phyloP scores from a whole-genome alignment of 2,113 vertebrate genomes.

The Indicator maculatus region DNA sequence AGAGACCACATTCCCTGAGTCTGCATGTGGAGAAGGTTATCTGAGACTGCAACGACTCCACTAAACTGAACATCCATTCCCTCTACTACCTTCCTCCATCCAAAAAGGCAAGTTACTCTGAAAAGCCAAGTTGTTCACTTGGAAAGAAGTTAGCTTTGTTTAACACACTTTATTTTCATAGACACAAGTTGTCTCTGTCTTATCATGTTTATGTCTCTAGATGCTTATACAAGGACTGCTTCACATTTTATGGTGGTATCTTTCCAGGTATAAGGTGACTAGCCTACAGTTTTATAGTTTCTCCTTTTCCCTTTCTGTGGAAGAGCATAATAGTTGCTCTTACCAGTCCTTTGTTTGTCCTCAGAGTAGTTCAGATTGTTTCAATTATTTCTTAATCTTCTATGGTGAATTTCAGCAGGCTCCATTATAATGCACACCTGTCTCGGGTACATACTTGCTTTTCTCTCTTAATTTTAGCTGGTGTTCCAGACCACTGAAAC shows the following conservation, averaged over 20 bases:
- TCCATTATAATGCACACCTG: fast-evolving
- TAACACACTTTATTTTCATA: background rate
- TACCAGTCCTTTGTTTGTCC: background rate
- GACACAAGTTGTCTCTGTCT: background rate
- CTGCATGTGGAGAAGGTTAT: background rate
- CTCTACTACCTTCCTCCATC: background rate
- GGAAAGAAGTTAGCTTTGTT: background rate
- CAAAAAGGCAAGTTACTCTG: background rate
- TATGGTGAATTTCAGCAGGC: background rate
- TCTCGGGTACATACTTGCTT: background rate
- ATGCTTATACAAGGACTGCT: background rate
- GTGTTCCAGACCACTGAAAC: background rate
- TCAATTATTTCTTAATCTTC: conserved; percentile 22
- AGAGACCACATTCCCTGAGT: background rate
- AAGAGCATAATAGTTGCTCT: background rate
- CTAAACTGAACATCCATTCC: background rate
- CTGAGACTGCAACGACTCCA: background rate
- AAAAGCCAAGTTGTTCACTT: background rate
- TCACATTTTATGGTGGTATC: background rate
- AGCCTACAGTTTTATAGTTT: background rate
- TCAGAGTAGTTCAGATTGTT: background rate
- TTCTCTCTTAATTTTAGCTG: background rate
- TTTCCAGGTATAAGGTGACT: background rate
- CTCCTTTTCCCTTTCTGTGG: background rate
- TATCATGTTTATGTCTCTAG: background rate